phyloP scores from a whole-genome alignment of 2,113 vertebrate species.

The Coptodon bakossiorum region DNA sequence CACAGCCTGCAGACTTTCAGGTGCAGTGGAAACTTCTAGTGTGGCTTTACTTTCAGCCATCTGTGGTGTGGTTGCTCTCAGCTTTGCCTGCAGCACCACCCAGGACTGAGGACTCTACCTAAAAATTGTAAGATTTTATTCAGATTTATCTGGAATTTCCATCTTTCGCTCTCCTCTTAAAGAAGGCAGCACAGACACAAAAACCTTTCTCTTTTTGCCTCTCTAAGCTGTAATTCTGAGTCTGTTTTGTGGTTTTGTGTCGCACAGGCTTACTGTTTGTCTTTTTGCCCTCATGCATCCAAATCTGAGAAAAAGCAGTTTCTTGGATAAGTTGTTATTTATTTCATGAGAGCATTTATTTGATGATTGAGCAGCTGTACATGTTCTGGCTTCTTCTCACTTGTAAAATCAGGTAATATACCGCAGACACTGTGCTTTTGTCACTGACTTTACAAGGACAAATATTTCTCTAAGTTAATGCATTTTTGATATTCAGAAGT shows the following conservation, averaged over 20 bases:
- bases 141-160: neutral
- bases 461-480: accelerated
- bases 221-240: accelerated
- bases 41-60: neutral
- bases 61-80: neutral
- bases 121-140: neutral
- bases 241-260: neutral
- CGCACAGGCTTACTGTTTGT: accelerated
- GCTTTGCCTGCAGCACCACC: neutral
- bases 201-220: neutral
- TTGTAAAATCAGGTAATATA: accelerated
- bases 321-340: neutral
- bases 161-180: neutral
- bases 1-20: neutral
- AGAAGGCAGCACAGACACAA: accelerated
- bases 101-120: neutral
- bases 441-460: neutral
- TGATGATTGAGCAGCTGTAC: neutral
- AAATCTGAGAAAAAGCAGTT: neutral
- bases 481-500: neutral
- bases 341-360: accelerated
- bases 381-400: neutral
- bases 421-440: neutral
- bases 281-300: accelerated
- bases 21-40: neutral